These are phyloP conservation scores for Tachyglossus aculeatus DNA, from an alignment of 2,797 vertebrate genomes.

Conservation along the genomic window DNA sequence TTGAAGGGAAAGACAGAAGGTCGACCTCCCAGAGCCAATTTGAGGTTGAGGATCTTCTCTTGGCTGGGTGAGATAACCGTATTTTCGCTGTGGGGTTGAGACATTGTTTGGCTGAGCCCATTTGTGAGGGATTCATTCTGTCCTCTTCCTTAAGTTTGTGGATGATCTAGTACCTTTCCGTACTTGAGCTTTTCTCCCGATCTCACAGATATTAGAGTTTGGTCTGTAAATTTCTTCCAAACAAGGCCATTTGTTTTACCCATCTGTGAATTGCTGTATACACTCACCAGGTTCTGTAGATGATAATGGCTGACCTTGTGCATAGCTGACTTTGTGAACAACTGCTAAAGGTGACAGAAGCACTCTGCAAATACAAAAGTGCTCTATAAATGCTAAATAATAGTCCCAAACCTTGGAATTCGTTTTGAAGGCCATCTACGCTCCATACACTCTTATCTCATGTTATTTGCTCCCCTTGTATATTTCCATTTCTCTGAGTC, in stretches of 20 bases:
- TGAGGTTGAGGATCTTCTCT: neutral
- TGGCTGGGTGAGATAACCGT: too few species aligned
- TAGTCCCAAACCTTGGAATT: neutral
- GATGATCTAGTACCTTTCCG: too few species aligned
- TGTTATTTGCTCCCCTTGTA: neutral
- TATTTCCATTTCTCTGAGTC: neutral
- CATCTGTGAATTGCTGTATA: neutral
- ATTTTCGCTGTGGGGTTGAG: too few species aligned
- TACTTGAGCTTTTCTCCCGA: too few species aligned
- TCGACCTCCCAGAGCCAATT: neutral
- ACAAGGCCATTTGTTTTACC: neutral
- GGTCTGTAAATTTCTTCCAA: neutral
- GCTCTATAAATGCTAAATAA: neutral
- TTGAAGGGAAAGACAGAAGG: neutral
- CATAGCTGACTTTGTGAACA: conserved; percentile 13
- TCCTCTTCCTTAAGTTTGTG: too few species aligned
- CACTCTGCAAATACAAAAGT: too few species aligned
- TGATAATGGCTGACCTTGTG: neutral
- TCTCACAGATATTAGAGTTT: conserved; percentile 16
- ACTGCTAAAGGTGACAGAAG: too few species aligned
- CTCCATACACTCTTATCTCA: neutral
- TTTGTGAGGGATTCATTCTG: too few species aligned
- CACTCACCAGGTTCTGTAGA: neutral
- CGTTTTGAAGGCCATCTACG: neutral
- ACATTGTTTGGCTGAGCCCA: too few species aligned